Conservation (phyloP, 2,797 vertebrate species). For the Eidolon dupreanum region DNA sequence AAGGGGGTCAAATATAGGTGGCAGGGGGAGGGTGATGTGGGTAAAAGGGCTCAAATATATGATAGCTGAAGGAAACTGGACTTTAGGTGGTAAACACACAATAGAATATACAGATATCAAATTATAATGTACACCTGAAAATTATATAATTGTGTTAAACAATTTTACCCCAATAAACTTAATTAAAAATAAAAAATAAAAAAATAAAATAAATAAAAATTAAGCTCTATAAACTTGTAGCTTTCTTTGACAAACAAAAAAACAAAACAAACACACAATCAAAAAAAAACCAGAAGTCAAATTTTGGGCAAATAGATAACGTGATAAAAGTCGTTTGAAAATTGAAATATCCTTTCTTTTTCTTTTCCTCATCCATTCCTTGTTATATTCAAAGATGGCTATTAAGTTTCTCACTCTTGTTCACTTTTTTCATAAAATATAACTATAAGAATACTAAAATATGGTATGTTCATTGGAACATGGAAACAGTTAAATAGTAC, state of each 20-base stretch:
- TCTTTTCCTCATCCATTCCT: neutral
- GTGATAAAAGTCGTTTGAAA: constrained; percentile 40
- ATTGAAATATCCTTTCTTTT: constrained; percentile 45
- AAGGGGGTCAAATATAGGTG: no score
- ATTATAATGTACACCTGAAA: no score
- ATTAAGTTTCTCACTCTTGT: constrained; percentile 62
- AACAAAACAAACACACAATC: neutral
- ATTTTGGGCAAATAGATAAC: constrained; percentile 73
- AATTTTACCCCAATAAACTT: no score
- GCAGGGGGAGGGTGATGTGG: no score
- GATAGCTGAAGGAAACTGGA: no score
- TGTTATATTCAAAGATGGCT: neutral
- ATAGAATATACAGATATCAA: no score
- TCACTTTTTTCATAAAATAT: constrained; percentile 52
- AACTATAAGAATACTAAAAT: neutral
- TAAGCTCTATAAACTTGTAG: constrained; percentile 45
- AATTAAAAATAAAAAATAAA: no score
- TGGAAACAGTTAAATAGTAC: constrained; percentile 49
- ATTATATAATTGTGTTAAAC: no score
- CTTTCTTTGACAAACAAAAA: constrained; percentile 66
- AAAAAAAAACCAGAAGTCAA: constrained; percentile 3
- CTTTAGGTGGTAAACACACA: no score
- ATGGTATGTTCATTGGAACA: neutral
- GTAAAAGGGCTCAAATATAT: no score
- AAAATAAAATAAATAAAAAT: neutral